A percentile compares a stretch with the other conserved stretches of the same genome.
Evolutionary conservation across 2,888 invertebrate genomes (phyloP).

Genomic region (Dastarcus helophoroides): DNA sequence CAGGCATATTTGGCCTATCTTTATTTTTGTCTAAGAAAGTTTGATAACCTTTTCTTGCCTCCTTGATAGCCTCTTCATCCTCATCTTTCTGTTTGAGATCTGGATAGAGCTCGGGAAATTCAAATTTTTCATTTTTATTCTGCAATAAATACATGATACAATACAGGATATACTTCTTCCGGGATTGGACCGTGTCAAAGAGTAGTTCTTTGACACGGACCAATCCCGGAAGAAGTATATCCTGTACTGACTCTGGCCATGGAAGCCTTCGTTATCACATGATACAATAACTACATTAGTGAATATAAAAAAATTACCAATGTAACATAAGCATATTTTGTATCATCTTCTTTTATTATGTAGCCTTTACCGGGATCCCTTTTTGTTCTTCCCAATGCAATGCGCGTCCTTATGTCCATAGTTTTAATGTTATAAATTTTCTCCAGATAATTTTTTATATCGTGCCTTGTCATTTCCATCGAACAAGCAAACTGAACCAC

Average conservation of each 20-base stretch:
- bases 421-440: slow-evolving; percentile 88
- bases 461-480: slow-evolving; percentile 84
- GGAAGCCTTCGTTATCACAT: too few relatives aligned
- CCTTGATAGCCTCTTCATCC: slow-evolving; percentile 47
- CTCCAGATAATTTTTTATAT: slow-evolving; percentile 86
- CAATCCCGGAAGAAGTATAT: too few relatives aligned
- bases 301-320: slow-evolving; percentile 45
- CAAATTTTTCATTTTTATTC: slow-evolving; percentile 61
- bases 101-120: slow-evolving; percentile 63
- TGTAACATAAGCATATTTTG: slow-evolving; percentile 66
- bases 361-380: slow-evolving; percentile 49
- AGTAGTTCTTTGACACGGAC: too few relatives aligned
- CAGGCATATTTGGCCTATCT: slow-evolving; percentile 58
- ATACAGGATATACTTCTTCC: too few relatives aligned
- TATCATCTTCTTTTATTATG: slow-evolving; percentile 71
- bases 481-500: slow-evolving; percentile 82
- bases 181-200: too few relatives aligned
- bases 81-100: slow-evolving; percentile 46
- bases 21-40: slow-evolving; percentile 52
- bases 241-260: too few relatives aligned
- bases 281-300: too few relatives aligned
- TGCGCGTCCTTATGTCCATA: slow-evolving; percentile 62
- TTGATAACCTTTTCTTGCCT: slow-evolving; percentile 49
- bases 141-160: slow-evolving; percentile 32
- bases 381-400: slow-evolving; percentile 57